phyloP scores from a whole-genome alignment of 2,113 vertebrate genomes.

The Dasypus novemcinctus region DNA sequence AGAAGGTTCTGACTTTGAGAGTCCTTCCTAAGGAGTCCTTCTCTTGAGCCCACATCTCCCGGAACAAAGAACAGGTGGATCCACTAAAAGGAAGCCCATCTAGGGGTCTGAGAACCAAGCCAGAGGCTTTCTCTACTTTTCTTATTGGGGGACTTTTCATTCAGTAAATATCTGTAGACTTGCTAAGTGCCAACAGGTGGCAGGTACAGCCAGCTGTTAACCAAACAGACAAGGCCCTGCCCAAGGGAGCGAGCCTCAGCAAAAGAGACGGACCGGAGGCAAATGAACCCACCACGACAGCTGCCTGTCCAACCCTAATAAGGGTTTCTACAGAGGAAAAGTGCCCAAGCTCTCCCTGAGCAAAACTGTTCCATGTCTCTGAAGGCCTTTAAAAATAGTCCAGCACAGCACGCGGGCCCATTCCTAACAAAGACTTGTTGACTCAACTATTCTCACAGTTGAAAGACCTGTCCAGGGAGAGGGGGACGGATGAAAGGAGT shows the following conservation, averaged over 20 bases:
- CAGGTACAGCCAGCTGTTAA: background rate
- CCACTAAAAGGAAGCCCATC: background rate
- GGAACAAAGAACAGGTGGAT: background rate
- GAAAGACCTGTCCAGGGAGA: background rate
- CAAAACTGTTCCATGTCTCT: conserved; percentile 5
- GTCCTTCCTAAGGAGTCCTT: background rate
- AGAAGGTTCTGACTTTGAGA: background rate
- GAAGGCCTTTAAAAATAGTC: conserved; percentile 61
- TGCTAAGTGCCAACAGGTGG: background rate
- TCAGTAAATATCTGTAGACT: background rate
- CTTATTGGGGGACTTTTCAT: background rate
- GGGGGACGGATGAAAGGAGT: background rate
- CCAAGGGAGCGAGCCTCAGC: background rate
- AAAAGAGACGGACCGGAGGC: background rate
- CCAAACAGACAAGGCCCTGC: background rate
- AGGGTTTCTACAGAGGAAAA: background rate
- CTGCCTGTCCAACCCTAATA: background rate
- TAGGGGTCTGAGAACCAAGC: background rate
- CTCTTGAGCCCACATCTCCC: background rate
- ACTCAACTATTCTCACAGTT: background rate
- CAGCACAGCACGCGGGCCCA: background rate
- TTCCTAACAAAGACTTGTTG: background rate
- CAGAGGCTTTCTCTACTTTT: background rate
- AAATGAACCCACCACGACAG: background rate
- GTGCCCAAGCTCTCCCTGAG: background rate